Base-by-base conservation (phyloP, 2,797 vertebrate species). In the Myiotriccus ornatus region DNA sequence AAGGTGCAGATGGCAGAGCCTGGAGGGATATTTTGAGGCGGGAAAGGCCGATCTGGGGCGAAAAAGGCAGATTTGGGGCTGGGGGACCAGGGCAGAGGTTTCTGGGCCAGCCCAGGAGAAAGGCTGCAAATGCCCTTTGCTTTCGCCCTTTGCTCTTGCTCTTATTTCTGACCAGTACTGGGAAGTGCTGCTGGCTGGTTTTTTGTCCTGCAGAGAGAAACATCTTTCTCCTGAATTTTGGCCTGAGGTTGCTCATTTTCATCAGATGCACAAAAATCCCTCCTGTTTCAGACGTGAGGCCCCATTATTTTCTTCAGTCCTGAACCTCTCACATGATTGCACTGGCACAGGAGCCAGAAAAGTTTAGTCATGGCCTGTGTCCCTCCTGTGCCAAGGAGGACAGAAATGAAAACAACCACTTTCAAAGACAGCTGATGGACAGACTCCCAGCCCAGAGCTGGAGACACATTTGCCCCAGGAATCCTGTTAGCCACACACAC, bases 301-400 rank as follows among this genome's bases (percentile, higher is more conserved):
- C 27, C 83, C 82, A 70, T 62, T 59, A 10, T 87, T 96, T 92
- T 79, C 60, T 81, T 82, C 67, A 84, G 70, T 19, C 84, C 63
- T 28, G 53, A 86, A 52, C 28, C 52, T 94, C 88, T 94, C 83
- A 60, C 64, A 94, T 25, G n/a, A 86, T 32, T 88, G 64, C 32
- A 16, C 32, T 96, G 93, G 91, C 78, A 90, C n/a, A 2, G 5
- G 79, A 82, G 47, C 17, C 75, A 93, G 95, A 93, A 86, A 89
- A 85, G 41, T 87, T 96, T 93, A 93, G 81, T 96, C 84, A 94
- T 22, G 32, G 63, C 12, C 62, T 88, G 13, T 22, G 47, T 89
- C 30, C 57, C 50, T 59, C 50, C 73, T 34, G 69, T 88, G 88
- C 87, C 87, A 93, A 81, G 64, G 65, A 65, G 78, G 37, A 71